Base-by-base conservation (phyloP, 1,140 invertebrate genomes). In the Ptiloglossa arizonensis region DNA sequence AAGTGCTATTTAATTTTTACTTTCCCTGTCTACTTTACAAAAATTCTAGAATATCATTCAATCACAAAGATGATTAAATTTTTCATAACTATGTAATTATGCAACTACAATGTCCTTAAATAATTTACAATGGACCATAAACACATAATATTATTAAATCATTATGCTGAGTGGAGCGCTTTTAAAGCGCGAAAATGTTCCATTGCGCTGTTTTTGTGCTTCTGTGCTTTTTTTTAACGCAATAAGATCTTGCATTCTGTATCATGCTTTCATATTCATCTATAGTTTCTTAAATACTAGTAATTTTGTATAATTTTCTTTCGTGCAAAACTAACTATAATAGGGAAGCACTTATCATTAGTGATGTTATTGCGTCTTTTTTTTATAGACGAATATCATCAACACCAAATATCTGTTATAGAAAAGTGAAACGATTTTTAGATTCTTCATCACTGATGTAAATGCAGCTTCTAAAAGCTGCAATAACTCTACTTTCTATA, bases 291-390 rank as follows among this genome's bases (percentile, higher is more conserved):
- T 41, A 27, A 29, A 57, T 54, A 78, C 29, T 73, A 82, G 50
- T 76, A 82, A 83, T 82, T 76, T 86, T 81, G 77, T 71, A 56
- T 59, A 69, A 81, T 86, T 86, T 79, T 85, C 79, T 72, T 35
- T 87, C 78, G 78, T 89, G 87, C 83, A 89, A 77, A 89, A 91
- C 82, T 89, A 88, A 88, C 89, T 88, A 79, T 88, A 86, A 87
- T 78, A 82, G 73, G 91, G 90, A 92, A 92, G 91, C 90, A 90
- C 90, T 86, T 89, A 87, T 87, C 86, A 72, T 87, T 86, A 82
- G 35, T 22, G 44, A 83, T 64, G 32, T 66, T 70, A 83, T 59
- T 71, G 64, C 74, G 48, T 70, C 71, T 70, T 52, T 64, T 69
- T 15, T 32, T 60, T 48, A 32, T 54, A 80, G 57, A 77, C 64